Conservation (phyloP, 2,888 invertebrate genomes). For the Saturnia pavonia region DNA sequence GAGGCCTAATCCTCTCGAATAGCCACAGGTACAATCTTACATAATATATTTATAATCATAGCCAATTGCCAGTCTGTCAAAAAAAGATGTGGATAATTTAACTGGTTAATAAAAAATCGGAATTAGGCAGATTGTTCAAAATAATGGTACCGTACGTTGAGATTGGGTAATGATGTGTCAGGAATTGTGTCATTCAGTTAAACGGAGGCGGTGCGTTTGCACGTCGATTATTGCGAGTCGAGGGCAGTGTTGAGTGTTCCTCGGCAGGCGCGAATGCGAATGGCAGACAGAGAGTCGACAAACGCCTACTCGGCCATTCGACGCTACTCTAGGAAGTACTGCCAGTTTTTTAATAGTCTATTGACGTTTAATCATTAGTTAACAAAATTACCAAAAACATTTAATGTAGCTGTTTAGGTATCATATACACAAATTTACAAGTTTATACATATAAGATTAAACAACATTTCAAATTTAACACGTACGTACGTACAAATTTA, state of each 20-base stretch:
- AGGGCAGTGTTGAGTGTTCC: slow-evolving; percentile 69
- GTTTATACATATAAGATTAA: neutral
- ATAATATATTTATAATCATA: neutral
- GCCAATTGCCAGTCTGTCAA: neutral
- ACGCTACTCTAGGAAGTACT: slow-evolving; percentile 24
- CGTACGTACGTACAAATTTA: too few species aligned
- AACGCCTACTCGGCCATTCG: slow-evolving; percentile 52
- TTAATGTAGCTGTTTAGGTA: neutral
- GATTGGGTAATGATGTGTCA: slow-evolving; percentile 69
- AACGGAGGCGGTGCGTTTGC: slow-evolving; percentile 72
- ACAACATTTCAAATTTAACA: neutral
- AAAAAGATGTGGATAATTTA: neutral
- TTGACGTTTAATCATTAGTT: neutral
- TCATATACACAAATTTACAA: neutral
- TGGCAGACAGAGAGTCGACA: slow-evolving; percentile 60
- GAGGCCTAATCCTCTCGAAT: slow-evolving; percentile 75
- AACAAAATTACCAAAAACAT: neutral
- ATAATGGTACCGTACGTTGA: slow-evolving; percentile 58
- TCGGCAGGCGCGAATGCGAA: slow-evolving; percentile 41
- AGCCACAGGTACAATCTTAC: neutral
- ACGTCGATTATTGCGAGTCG: slow-evolving; percentile 62
- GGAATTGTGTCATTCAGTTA: slow-evolving; percentile 77
- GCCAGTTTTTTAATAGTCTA: neutral
- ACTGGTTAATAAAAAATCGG: slow-evolving; percentile 34
- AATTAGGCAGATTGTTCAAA: slow-evolving; percentile 44